These are phyloP conservation scores for Tretioscincus oriximinensis DNA, from an alignment of 2,113 vertebrate genomes.

Conservation along the genomic window DNA sequence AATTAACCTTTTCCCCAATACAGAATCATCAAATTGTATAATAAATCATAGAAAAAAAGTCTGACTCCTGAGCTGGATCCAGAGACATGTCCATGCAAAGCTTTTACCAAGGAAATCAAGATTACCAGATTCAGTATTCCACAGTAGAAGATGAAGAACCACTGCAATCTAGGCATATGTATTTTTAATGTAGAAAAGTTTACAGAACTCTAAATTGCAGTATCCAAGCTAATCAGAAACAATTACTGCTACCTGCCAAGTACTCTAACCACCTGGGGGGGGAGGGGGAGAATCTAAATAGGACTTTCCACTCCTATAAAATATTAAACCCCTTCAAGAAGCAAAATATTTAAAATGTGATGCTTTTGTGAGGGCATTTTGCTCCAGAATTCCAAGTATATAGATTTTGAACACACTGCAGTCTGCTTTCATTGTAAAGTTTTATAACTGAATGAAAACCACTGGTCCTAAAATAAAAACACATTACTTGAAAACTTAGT, in stretches of 20 bases:
- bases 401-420: background rate
- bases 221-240: background rate
- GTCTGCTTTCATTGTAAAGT: conserved; percentile 19
- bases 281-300: background rate
- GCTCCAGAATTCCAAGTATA: background rate
- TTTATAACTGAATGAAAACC: background rate
- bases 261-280: background rate
- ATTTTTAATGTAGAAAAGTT: background rate
- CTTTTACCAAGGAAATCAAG: background rate
- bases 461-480: background rate
- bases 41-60: background rate
- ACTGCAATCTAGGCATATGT: background rate
- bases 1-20: no score
- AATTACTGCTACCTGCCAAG: background rate
- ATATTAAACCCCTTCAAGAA: background rate
- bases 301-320: background rate
- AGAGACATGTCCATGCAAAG: background rate
- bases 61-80: background rate
- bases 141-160: background rate
- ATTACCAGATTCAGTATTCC: background rate
- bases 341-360: background rate
- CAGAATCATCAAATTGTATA: no score
- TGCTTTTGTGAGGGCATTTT: background rate
- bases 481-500: background rate
- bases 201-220: no score